Percentiles rank a stretch among this genome's conserved stretches.
These are phyloP conservation scores for Cathartes aura DNA, from an alignment of 2,113 vertebrate genomes.

Conservation along the genomic window DNA sequence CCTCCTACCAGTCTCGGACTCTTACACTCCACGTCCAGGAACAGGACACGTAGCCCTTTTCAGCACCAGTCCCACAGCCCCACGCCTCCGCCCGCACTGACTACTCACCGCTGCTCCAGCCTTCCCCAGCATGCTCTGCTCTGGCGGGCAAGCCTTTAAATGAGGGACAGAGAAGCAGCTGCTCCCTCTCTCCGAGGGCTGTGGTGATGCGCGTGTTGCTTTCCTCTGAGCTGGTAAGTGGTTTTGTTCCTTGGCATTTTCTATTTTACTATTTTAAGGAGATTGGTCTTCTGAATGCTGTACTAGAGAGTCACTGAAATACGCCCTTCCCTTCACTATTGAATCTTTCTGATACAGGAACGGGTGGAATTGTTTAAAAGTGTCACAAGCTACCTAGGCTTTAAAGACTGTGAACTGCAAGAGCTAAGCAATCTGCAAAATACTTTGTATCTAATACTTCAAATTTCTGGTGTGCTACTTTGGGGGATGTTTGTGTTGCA, in stretches of 20 bases:
- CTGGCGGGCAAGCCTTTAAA: background rate
- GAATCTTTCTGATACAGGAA: background rate
- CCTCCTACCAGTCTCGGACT: background rate
- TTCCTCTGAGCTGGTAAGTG: background rate
- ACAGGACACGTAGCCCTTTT: too few relatives aligned
- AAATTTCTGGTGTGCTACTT: background rate
- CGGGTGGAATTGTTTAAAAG: background rate
- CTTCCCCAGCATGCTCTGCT: background rate
- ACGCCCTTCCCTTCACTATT: fast-evolving
- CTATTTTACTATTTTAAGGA: background rate
- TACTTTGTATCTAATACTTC: background rate
- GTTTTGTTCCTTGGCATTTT: background rate
- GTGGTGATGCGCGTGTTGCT: fast-evolving
- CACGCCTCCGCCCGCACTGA: background rate
- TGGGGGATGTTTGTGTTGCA: background rate
- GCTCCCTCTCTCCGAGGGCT: fast-evolving
- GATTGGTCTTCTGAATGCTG: background rate
- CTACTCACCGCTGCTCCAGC: background rate
- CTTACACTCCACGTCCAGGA: too few relatives aligned
- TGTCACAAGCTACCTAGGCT: background rate
- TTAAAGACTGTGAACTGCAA: background rate
- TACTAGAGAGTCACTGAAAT: fast-evolving
- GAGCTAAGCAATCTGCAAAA: background rate
- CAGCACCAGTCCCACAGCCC: background rate
- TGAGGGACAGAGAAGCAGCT: background rate